Conservation (phyloP, 2,797 vertebrate genomes). For the Sitta carolinensis region DNA sequence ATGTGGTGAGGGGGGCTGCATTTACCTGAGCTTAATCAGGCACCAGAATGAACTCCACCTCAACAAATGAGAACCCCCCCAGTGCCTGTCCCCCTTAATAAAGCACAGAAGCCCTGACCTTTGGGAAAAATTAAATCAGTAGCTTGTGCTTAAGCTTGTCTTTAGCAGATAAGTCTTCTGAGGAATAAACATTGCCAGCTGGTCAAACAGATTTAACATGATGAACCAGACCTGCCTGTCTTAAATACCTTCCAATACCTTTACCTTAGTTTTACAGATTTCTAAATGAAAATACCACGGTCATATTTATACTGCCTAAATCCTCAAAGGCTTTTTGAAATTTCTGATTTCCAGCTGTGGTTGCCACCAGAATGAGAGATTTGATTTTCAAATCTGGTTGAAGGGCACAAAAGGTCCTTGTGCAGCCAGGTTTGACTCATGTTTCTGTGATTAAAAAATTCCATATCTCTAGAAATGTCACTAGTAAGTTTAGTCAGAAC, state of each 20-base stretch:
- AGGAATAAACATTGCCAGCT: slow-evolving; percentile 6
- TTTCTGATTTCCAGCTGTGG: not conserved
- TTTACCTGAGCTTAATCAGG: not conserved
- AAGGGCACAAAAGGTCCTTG: not conserved
- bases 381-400: not conserved
- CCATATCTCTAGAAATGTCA: accelerated
- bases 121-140: not conserved
- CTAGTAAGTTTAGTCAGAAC: not conserved
- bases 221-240: not conserved
- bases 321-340: not conserved
- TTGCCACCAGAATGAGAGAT: not conserved
- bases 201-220: not conserved
- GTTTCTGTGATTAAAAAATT: not conserved
- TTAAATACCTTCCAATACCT: not conserved
- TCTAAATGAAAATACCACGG: not conserved
- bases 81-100: not conserved
- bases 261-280: not conserved
- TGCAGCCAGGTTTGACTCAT: not conserved
- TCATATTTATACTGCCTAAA: not conserved
- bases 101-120: not conserved
- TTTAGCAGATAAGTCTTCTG: not conserved
- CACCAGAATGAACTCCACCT: not conserved
- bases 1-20: not conserved
- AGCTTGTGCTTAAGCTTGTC: not conserved
- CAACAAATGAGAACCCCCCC: not conserved